Conservation (phyloP, 2,797 vertebrate species). For the Australoheros facetus region DNA sequence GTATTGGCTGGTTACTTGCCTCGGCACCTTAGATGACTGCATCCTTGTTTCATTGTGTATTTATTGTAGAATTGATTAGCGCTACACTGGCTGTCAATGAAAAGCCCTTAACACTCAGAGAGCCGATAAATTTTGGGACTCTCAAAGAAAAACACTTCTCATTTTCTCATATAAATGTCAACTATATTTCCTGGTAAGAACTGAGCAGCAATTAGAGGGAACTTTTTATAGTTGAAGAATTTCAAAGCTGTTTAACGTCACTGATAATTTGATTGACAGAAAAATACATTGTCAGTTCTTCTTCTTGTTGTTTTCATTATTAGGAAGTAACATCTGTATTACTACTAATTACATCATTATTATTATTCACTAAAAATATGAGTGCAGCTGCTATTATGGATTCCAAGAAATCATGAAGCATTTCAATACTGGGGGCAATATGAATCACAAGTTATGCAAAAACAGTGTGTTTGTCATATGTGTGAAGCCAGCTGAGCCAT, state of each 20-base stretch:
- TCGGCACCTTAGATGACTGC: not conserved
- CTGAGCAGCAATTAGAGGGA: not conserved
- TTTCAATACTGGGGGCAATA: slow-evolving; percentile 7
- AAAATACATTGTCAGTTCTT: not conserved
- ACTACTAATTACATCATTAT: slow-evolving; percentile 1
- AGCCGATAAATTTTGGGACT: not conserved
- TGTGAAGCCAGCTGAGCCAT: slow-evolving; percentile 23
- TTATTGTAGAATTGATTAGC: slow-evolving; percentile 8
- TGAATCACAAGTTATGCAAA: slow-evolving; percentile 34
- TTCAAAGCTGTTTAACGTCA: not conserved
- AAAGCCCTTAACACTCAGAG: not conserved
- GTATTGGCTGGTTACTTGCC: not conserved
- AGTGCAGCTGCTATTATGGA: slow-evolving; percentile 21
- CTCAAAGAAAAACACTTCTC: not conserved
- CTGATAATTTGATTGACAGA: not conserved
- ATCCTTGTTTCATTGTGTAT: not conserved
- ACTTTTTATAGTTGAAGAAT: not conserved
- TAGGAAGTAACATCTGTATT: not conserved
- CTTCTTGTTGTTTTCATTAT: not conserved
- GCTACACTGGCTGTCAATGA: not conserved
- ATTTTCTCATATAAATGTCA: not conserved
- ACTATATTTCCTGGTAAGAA: not conserved
- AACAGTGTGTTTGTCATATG: slow-evolving; percentile 44
- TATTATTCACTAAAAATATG: not conserved
- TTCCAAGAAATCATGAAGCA: slow-evolving; percentile 14